Conservation (phyloP, 92 coral and sea anemone genomes). For the Porites lobata region DNA sequence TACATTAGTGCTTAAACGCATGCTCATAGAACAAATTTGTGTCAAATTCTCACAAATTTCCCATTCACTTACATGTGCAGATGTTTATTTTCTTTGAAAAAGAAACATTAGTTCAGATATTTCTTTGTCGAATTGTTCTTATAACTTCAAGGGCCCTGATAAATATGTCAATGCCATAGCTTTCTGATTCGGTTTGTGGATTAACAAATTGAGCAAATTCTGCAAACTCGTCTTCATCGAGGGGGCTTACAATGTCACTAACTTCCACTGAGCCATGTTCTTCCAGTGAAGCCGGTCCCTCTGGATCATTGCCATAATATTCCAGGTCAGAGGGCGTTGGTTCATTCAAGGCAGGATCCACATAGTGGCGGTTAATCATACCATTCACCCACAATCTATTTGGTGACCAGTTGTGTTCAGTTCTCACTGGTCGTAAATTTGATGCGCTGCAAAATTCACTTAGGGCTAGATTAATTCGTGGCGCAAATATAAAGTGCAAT, state of each 20-base stretch:
- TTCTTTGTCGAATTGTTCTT: slow-evolving; percentile 30
- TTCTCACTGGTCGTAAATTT: slow-evolving; percentile 55
- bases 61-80: slow-evolving; percentile 18
- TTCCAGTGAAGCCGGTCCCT: slow-evolving; percentile 56
- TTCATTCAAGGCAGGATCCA: slow-evolving; percentile 43
- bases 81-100: slow-evolving; percentile 21
- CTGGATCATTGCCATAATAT: slow-evolving; percentile 59
- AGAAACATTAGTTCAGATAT: slow-evolving; percentile 32
- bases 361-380: slow-evolving; percentile 46
- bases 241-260: slow-evolving; percentile 63
- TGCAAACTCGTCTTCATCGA: slow-evolving; percentile 50
- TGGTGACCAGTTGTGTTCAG: slow-evolving; percentile 75
- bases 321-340: slow-evolving; percentile 45
- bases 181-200: slow-evolving; percentile 59
- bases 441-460: slow-evolving; percentile 49
- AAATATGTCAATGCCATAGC: slow-evolving; percentile 69
- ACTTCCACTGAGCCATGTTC: slow-evolving; percentile 66
- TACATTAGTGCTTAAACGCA: not conserved
- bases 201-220: slow-evolving; percentile 43
- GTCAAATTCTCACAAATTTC: slow-evolving; percentile 39
- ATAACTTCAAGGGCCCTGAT: slow-evolving; percentile 41
- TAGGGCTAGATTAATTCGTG: slow-evolving; percentile 30
- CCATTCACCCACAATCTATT: slow-evolving; percentile 61
- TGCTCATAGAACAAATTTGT: slow-evolving; percentile 25
- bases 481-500: slow-evolving; percentile 22